A percentile compares a stretch with the other conserved stretches of the same genome.
Evolutionary conservation across 2,113 vertebrate species (phyloP).

Genomic region (Lanius ludovicianus): DNA sequence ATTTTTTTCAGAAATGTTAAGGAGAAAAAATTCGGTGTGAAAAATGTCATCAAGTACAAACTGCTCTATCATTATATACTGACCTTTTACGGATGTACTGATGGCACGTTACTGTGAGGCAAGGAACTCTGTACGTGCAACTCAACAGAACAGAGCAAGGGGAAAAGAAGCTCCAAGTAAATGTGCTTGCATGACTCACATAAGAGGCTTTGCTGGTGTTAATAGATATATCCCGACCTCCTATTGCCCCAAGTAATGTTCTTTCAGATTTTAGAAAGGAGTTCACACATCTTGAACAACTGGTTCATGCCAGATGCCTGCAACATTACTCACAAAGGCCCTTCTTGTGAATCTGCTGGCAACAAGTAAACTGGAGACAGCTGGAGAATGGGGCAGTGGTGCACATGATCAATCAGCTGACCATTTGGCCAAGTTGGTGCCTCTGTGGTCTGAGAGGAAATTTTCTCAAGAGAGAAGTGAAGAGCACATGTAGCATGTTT

Average conservation of each 20-base stretch:
- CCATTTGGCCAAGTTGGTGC: accelerated
- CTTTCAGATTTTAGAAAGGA: neutral
- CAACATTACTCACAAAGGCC: neutral
- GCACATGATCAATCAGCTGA: neutral
- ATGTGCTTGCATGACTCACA: neutral
- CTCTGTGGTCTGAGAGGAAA: neutral
- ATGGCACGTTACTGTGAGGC: neutral
- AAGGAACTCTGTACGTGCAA: neutral
- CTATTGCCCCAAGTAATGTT: neutral
- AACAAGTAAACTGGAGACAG: neutral
- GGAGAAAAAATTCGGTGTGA: conserved; percentile 47
- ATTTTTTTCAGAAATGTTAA: conserved; percentile 43
- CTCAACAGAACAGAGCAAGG: neutral
- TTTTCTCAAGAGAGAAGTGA: neutral
- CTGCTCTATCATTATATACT: conserved; percentile 51
- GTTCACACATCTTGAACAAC: neutral
- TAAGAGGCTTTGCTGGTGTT: neutral
- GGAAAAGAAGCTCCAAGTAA: neutral
- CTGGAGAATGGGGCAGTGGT: neutral
- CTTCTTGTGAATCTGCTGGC: neutral
- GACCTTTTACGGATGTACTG: conserved; percentile 39
- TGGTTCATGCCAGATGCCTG: neutral
- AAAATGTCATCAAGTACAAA: conserved; percentile 44
- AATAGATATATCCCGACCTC: neutral
- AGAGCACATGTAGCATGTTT: neutral